Evolutionary conservation across 37 sponge, comb jelly and placozoan species (phyloP).

Genomic region (Beroe ovata): DNA sequence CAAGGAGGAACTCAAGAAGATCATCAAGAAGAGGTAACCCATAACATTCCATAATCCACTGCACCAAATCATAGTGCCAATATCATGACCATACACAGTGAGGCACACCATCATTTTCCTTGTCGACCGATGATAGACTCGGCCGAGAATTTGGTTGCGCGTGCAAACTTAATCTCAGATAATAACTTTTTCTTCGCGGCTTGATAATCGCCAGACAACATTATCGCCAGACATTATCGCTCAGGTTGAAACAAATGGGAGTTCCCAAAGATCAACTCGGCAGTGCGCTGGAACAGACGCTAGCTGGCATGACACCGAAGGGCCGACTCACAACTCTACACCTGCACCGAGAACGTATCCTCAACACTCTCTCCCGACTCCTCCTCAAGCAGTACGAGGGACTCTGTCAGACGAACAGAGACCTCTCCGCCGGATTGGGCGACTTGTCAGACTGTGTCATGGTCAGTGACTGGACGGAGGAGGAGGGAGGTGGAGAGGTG

Average conservation of each 20-base stretch:
- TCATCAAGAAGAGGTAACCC: constrained; percentile 63
- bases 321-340: not conserved
- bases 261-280: not conserved
- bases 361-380: constrained; percentile 57
- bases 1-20: constrained; percentile 35
- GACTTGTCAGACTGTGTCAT: not conserved
- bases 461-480: constrained; percentile 4
- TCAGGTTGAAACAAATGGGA: constrained; percentile 3
- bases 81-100: too few species aligned
- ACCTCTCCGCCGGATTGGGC: constrained; percentile 11
- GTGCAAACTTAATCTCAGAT: too few species aligned
- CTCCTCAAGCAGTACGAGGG: constrained; percentile 60
- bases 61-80: too few species aligned
- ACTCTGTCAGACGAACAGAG: constrained; percentile 11
- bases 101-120: too few species aligned
- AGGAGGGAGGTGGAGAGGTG: not conserved
- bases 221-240: too few species aligned
- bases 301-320: not conserved
- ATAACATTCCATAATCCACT: too few species aligned
- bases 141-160: too few species aligned
- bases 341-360: constrained; percentile 46
- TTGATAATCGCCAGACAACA: too few species aligned
- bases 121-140: too few species aligned
- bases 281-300: not conserved
- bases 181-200: too few species aligned